phyloP scores from a whole-genome alignment of 2,113 vertebrate species.

The Coptodon rendalli region DNA sequence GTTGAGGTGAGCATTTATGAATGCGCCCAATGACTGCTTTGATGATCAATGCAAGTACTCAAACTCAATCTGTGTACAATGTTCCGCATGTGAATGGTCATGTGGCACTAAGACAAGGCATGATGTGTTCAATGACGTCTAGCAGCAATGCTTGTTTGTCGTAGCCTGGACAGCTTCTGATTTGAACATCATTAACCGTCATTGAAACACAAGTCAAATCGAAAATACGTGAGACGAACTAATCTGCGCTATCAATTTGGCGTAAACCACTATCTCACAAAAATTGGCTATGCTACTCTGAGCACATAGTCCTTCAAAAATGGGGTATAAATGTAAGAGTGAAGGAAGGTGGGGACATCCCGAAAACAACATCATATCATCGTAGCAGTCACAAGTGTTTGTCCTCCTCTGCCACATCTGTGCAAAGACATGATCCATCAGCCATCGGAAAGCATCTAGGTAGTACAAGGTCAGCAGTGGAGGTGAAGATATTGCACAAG shows the following conservation, averaged over 20 bases:
- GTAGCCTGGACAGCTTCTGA: constrained; percentile 31
- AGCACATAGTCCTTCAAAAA: constrained; percentile 35
- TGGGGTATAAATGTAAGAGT: constrained; percentile 26
- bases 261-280: constrained; percentile 23
- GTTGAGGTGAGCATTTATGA: neutral
- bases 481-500: constrained; percentile 71
- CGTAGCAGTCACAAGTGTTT: constrained; percentile 11
- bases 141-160: constrained; percentile 66
- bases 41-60: neutral
- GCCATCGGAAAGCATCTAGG: constrained; percentile 45
- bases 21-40: neutral
- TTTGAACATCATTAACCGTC: constrained; percentile 25
- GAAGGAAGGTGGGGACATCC: constrained; percentile 6
- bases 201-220: constrained; percentile 22
- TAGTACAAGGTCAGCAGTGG: constrained; percentile 45
- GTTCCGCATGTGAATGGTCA: constrained; percentile 15
- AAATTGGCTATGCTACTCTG: constrained; percentile 33
- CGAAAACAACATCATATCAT: constrained; percentile 15
- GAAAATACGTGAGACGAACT: neutral
- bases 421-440: constrained; percentile 30
- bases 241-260: constrained; percentile 11
- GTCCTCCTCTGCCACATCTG: constrained; percentile 26
- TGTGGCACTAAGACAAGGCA: constrained; percentile 66
- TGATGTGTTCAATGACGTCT: constrained; percentile 58
- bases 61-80: neutral